Conservation (phyloP, 1,140 invertebrate species). For the Linepithema humile region DNA sequence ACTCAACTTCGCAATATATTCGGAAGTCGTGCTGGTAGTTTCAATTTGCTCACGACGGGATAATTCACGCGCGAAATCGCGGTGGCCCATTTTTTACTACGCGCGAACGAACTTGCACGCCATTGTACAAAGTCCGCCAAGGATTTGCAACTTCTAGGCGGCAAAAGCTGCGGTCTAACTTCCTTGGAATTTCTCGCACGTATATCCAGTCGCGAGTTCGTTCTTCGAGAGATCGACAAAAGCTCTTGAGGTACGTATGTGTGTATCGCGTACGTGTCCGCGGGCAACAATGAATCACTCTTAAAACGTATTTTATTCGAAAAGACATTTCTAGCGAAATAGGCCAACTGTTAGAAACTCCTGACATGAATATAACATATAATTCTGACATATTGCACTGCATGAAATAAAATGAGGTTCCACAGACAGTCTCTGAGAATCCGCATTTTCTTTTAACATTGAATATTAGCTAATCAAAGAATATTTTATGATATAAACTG, state of each 20-base stretch:
- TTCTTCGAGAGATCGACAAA: slow-evolving; percentile 54
- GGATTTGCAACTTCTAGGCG: slow-evolving; percentile 52
- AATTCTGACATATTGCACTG: slow-evolving; percentile 48
- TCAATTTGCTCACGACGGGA: slow-evolving; percentile 51
- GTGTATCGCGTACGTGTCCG: slow-evolving; percentile 42
- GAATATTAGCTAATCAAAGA: not conserved
- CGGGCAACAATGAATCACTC: slow-evolving; percentile 52
- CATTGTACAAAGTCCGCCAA: slow-evolving; percentile 56
- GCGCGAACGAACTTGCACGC: slow-evolving; percentile 44
- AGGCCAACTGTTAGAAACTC: slow-evolving; percentile 51
- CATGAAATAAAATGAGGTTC: slow-evolving; percentile 36
- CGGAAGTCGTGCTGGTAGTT: slow-evolving; percentile 53
- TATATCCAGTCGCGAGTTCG: slow-evolving; percentile 54
- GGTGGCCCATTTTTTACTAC: slow-evolving; percentile 50
- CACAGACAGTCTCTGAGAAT: not conserved
- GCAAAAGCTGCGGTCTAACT: slow-evolving; percentile 49
- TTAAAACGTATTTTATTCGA: slow-evolving; percentile 50
- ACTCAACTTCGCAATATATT: slow-evolving; percentile 53
- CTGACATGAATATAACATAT: slow-evolving; percentile 54
- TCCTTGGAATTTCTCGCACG: slow-evolving; percentile 53
- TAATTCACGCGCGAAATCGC: slow-evolving; percentile 58
- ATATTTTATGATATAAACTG: not conserved
- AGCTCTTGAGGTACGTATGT: slow-evolving; percentile 2
- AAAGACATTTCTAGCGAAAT: slow-evolving; percentile 51
- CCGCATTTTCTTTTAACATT: slow-evolving; percentile 5